phyloP scores from a whole-genome alignment of 2,113 vertebrate species.

The Mormyrus lacerda region DNA sequence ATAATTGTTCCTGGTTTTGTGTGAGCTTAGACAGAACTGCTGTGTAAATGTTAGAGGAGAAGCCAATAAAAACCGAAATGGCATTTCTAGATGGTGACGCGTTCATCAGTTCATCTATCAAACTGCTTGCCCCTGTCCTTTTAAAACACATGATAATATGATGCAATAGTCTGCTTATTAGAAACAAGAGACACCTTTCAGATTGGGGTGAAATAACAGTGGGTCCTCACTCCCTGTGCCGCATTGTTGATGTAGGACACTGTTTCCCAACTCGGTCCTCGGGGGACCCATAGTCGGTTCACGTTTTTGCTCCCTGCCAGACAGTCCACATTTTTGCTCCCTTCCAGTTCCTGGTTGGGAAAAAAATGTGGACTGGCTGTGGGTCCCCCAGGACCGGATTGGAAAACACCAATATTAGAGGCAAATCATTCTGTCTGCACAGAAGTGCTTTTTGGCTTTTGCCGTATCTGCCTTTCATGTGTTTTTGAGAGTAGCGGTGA shows the following conservation, averaged over 20 bases:
- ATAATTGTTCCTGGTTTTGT: neutral
- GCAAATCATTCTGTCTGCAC: neutral
- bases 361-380: too few relatives aligned
- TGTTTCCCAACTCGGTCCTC: too few relatives aligned
- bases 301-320: too few relatives aligned
- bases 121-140: neutral
- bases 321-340: too few relatives aligned
- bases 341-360: too few relatives aligned
- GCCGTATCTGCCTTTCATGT: neutral
- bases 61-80: neutral
- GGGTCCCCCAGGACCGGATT: too few relatives aligned
- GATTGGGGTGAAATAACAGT: neutral
- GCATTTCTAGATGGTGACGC: neutral
- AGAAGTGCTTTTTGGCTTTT: neutral
- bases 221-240: neutral
- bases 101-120: neutral
- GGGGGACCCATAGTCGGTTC: too few relatives aligned
- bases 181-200: neutral
- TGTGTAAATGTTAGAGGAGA: neutral
- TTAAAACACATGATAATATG: neutral
- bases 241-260: neutral
- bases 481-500: neutral
- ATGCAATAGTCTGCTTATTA: neutral
- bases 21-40: neutral
- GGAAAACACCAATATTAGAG: neutral